Percentiles rank a stretch among this genome's conserved stretches.
Conservation (phyloP, 2,113 vertebrate species). For the Leuciscus idus region DNA sequence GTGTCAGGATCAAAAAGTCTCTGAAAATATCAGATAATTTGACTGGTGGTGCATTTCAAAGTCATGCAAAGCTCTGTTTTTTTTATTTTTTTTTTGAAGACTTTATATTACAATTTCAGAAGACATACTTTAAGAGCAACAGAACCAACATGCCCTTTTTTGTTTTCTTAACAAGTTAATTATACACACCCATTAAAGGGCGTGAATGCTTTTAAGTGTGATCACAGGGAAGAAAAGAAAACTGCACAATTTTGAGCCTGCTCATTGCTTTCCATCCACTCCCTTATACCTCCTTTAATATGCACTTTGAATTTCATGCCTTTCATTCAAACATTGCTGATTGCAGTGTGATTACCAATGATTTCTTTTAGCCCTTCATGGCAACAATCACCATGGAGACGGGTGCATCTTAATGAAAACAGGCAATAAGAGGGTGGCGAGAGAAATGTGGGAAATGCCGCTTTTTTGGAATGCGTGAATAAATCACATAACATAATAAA, state of each 20-base stretch:
- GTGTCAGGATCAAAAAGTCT: background rate
- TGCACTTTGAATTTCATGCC: conserved; percentile 34
- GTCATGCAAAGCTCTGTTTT: background rate
- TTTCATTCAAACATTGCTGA: conserved; percentile 45
- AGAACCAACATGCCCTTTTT: background rate
- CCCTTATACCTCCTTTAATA: conserved; percentile 24
- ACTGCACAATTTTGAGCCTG: background rate
- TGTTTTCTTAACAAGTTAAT: background rate
- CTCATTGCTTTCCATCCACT: conserved; percentile 13
- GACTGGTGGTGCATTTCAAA: background rate
- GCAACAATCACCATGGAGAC: conserved; percentile 49
- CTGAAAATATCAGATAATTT: background rate
- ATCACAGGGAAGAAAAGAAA: background rate
- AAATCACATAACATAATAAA: conserved; percentile 17
- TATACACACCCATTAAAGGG: background rate
- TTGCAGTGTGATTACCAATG: conserved; percentile 32
- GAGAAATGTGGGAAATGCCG: conserved; percentile 41
- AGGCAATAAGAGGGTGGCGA: conserved; percentile 24
- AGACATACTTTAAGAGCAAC: background rate
- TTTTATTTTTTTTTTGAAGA: background rate
- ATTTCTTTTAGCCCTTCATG: conserved; percentile 34
- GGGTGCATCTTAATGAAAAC: conserved; percentile 42
- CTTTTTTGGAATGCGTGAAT: conserved; percentile 37
- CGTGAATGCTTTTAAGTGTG: background rate
- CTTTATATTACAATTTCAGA: background rate